Evolutionary conservation across 2,888 invertebrate species (phyloP), one percentile per base, ranked within the genome.

Genomic region (Microplitis manilae): DNA sequence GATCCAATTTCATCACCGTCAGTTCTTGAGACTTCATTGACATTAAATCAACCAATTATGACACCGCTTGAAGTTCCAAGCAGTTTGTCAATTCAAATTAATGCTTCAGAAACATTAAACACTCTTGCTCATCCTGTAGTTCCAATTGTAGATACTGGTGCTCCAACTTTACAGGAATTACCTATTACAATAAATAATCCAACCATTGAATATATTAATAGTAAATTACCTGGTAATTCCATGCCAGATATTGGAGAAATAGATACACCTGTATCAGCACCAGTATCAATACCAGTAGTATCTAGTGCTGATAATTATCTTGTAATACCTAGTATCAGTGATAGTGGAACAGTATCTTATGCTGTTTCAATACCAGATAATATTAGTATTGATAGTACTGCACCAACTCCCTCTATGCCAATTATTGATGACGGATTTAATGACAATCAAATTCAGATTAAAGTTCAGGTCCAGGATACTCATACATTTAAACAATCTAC

Each of bases 1-100:
- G 92, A 84, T 90, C 92, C 89, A 89, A 90, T 92, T 84, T 91
- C 91, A 75, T 91, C 91, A 39, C 90, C 94, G 77, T 92, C 93
- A 80, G 94, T 95, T 0, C 92, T 94, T 4, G 96, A 95, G 88
- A 96, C 96, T 0, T 95, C 94, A 82, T 91, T 94, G 5, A 93
- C 94, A 9, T 91, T 95, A 15, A 93, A 95, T 86, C 95, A 94
- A 88, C 95, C 96, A 0, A 96, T 96, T 73, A 96, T 96, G 96
- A 94, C 96, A 1, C 94, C 96, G 0, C 90, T 94, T 39, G 96
- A 96, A 88, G 92, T 94, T 38, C 95, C 95, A 5, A 91, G 92
- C 60, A 93, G 80, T 78, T 76, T 88, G 86, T 84, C 90, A 81
- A 80, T 91, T 86, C 87, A 90, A 75, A 81, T 50, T 50, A 13